phyloP scores from a whole-genome alignment of 2,113 vertebrate genomes.

The Notiomystis cincta region DNA sequence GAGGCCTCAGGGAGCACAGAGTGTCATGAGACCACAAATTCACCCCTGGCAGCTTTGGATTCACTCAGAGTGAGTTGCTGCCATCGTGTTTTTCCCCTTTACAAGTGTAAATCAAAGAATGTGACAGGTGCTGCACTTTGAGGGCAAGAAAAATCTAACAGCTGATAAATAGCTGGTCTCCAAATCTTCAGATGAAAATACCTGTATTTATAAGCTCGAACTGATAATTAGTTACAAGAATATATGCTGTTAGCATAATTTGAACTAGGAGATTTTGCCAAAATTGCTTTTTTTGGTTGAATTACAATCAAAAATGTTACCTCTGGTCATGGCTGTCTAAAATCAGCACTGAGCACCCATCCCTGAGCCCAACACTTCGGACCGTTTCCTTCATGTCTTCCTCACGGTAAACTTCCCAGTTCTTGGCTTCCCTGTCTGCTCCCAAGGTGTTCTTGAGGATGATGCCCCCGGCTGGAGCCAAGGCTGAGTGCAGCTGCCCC shows the following conservation, averaged over 20 bases:
- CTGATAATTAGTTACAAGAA: background rate
- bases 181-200: background rate
- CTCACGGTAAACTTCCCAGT: constrained; percentile 78
- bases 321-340: constrained; percentile 79
- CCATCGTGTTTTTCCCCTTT: background rate
- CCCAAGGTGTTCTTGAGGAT: constrained; percentile 41
- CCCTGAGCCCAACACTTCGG: constrained; percentile 77
- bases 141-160: background rate
- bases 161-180: background rate
- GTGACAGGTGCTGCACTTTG: background rate
- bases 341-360: constrained; percentile 83
- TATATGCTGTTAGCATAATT: background rate
- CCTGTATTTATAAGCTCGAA: background rate
- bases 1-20: background rate
- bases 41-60: background rate
- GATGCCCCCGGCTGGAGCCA: constrained; percentile 67
- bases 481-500: constrained; percentile 22
- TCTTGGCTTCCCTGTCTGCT: background rate
- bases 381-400: constrained; percentile 82
- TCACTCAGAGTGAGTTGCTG: background rate
- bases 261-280: background rate
- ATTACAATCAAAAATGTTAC: constrained; percentile 39
- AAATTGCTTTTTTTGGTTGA: background rate
- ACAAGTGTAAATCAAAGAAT: background rate
- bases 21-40: background rate